Base-by-base conservation (phyloP, 1,140 invertebrate species). In the Aricia agestis region DNA sequence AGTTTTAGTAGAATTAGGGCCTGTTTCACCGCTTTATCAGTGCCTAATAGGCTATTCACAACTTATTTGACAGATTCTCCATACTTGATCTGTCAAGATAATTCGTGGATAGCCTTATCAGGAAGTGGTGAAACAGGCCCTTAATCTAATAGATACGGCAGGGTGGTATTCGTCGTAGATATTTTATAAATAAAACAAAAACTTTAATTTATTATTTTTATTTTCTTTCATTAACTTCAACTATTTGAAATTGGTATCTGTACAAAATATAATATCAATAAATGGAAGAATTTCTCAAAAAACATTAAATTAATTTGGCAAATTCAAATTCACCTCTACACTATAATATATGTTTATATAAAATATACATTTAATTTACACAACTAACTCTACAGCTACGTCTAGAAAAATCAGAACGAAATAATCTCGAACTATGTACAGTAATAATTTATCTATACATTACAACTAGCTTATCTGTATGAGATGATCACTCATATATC, bases 281-380 rank as follows among this genome's bases (percentile, higher is more conserved):
- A 84, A 84, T 89, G 87, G 87, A 91, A 91, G 81, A 87, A 85
- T 89, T 87, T 9, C 18, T 19, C 6, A 19, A 63, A 63, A 86
- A 87, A 89, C 84, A 78, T 86, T 89, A 89, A 83, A 87, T 86
- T 91, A 87, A 87, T 91, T 91, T 91, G 89, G 87, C 86, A 89
- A 89, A 89, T 84, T 79, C 77, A 84, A 82, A 87, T 89, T 89
- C 77, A 86, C 82, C 83, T 83, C 81, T 83, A 87, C 82, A 84
- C 82, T 80, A 78, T 80, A 78, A 72, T 87, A 86, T 82, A 87
- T 82, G 82, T 87, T 87, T 83, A 83, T 87, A 83, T 83, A 87
- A 87, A 88, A 88, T 89, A 89, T 89, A 91, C 87, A 91, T 83
- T 88, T 76, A 74, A 86, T 83, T 83, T 89, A 89, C 85, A 87